Base-by-base conservation (phyloP, 2,888 invertebrate species). In the Ophioninae sp. region DNA sequence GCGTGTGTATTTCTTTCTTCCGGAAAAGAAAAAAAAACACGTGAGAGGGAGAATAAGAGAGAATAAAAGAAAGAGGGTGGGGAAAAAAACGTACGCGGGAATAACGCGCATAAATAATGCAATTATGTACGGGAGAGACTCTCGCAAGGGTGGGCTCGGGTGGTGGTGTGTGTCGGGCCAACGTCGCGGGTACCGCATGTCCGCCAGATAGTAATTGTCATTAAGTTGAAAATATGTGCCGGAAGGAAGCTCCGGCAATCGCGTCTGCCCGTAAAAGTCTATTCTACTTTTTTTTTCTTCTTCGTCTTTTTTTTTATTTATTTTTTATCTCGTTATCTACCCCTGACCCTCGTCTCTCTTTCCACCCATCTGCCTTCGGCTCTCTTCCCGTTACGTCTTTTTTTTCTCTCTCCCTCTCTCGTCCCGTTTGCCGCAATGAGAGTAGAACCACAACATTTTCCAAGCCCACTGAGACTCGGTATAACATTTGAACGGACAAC, bases 211-310 rank as follows among this genome's bases (percentile, higher is more conserved):
- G 89, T 90, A 90, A 90, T 90, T 89, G 89, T 88, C 90, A 90
- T 89, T 89, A 90, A 89, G 85, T 84, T 86, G 88, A 87, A 90
- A 90, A 89, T 90, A 90, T 89, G 90, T 88, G 89, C 87, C 87
- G 89, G 88, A 90, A 89, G 89, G 88, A 90, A 89, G 85, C 87
- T 85, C 79, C 79, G 61, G 83, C 85, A 85, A 89, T 88, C 87
- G 88, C 85, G 84, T 77, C 80, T 83, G 73, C 79, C 80, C 87
- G 78, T 85, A 81, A 79, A 79, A 72, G 75, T 81, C 75, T 75
- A 71, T 79, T 84, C 71, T 76, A 30, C 30, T 30, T 30, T 1
- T 30, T 30, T 30, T 30, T 75, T 72, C 80, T 64, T 82, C 30
- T 1, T 30, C 30, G 1, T 30, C 3, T 30, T 30, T 30, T 59